phyloP scores from a whole-genome alignment of 2,113 vertebrate genomes.

The Pyrgilauda ruficollis region DNA sequence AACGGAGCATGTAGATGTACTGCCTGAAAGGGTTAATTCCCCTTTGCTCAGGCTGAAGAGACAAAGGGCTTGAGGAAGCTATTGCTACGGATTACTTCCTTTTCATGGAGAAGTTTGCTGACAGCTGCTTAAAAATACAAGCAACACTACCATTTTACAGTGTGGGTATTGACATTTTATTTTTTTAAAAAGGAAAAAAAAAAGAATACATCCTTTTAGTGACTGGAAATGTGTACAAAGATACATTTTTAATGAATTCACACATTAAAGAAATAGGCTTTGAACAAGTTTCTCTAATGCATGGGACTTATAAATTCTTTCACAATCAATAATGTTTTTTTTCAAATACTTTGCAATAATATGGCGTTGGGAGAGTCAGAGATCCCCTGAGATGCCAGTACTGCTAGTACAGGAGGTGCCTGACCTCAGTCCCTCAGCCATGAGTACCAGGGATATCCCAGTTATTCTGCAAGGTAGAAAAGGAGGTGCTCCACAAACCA shows the following conservation, averaged over 20 bases:
- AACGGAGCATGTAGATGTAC: background rate
- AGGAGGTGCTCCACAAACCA: background rate
- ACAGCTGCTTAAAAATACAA: background rate
- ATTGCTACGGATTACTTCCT: background rate
- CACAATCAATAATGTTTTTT: background rate
- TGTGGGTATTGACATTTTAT: background rate
- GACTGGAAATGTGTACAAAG: constrained; percentile 9
- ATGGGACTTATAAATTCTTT: background rate
- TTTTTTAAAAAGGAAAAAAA: background rate
- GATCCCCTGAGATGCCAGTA: constrained; percentile 15
- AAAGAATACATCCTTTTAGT: background rate
- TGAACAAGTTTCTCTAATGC: background rate
- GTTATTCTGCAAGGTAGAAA: background rate
- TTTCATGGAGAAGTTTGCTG: background rate
- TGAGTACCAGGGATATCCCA: background rate
- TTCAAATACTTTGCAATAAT: background rate
- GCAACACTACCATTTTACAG: background rate
- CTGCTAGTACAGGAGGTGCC: background rate
- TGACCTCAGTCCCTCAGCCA: background rate
- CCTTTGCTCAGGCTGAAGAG: background rate
- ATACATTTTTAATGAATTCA: background rate
- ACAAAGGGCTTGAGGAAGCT: background rate
- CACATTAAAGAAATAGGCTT: background rate
- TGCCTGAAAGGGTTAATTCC: background rate
- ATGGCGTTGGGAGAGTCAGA: background rate